Conservation (phyloP, 1,140 invertebrate species). For the Pseudomyrmex concolor region DNA sequence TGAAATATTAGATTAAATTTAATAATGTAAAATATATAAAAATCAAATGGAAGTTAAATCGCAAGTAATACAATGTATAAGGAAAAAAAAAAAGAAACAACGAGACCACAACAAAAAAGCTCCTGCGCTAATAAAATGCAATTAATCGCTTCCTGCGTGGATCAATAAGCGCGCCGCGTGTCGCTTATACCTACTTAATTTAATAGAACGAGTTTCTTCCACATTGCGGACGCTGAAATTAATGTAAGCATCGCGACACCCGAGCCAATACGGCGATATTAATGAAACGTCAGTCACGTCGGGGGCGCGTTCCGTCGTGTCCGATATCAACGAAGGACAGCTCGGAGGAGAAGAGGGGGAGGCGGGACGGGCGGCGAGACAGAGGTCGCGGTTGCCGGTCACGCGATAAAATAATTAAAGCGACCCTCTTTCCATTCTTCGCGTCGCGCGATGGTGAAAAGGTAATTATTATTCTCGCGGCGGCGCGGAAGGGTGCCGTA, state of each 20-base stretch:
- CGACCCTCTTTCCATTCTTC: conserved; percentile 62
- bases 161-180: conserved; percentile 18
- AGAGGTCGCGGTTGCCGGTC: conserved; percentile 70
- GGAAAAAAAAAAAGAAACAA: not conserved
- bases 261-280: conserved; percentile 61
- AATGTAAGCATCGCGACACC: conserved; percentile 57
- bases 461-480: conserved; percentile 73
- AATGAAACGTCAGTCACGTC: conserved; percentile 73
- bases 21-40: no score
- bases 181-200: conserved; percentile 47
- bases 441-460: conserved; percentile 63
- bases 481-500: not conserved
- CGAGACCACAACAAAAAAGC: not conserved
- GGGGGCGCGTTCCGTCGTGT: conserved; percentile 57
- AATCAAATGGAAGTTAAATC: no score
- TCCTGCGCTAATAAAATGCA: conserved; percentile 1
- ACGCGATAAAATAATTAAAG: conserved; percentile 76
- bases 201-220: conserved; percentile 49
- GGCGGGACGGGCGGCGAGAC: not conserved
- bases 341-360: not conserved
- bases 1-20: no score
- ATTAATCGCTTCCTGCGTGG: conserved; percentile 19
- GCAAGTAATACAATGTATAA: not conserved
- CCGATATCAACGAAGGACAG: conserved; percentile 64
- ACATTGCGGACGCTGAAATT: conserved; percentile 36